These are phyloP conservation scores for Agapornis canus DNA, from an alignment of 2,797 vertebrate genomes.

Conservation along the genomic window DNA sequence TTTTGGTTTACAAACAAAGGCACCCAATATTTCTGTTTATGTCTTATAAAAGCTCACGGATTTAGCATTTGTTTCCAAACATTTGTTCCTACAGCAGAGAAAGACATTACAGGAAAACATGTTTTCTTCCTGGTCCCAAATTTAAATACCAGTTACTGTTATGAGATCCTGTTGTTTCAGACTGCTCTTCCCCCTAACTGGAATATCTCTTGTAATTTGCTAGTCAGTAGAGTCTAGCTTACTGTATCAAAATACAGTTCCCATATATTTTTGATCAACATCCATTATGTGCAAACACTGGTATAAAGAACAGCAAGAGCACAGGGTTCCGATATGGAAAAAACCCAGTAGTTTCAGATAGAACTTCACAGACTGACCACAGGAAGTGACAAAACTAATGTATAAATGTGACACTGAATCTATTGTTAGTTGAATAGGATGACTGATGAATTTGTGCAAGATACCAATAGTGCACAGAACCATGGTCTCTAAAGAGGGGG, in stretches of 20 bases:
- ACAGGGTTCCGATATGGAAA: not conserved
- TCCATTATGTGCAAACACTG: not conserved
- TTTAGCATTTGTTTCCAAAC: conserved; percentile 69
- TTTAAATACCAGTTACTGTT: conserved; percentile 44
- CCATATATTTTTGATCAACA: conserved; percentile 14
- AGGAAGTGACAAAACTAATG: conserved; percentile 28
- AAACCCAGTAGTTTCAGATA: not conserved
- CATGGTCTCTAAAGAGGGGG: not conserved
- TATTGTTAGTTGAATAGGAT: not conserved
- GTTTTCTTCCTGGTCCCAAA: conserved; percentile 55
- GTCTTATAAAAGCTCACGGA: conserved; percentile 76
- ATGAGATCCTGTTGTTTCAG: conserved; percentile 33
- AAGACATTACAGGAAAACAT: conserved; percentile 41
- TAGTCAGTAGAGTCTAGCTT: conserved; percentile 1
- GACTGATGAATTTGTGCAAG: conserved; percentile 14
- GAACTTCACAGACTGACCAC: conserved; percentile 54
- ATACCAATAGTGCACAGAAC: conserved; percentile 15
- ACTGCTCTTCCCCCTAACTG: not conserved
- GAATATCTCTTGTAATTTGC: not conserved
- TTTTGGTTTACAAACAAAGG: conserved; percentile 94
- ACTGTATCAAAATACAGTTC: conserved; percentile 15
- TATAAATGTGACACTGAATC: not conserved
- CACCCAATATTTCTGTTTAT: conserved; percentile 84
- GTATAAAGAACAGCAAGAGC: conserved; percentile 4
- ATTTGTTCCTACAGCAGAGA: conserved; percentile 56